Conservation (phyloP, 2,113 vertebrate species). For the Eudyptes chrysolophus region DNA sequence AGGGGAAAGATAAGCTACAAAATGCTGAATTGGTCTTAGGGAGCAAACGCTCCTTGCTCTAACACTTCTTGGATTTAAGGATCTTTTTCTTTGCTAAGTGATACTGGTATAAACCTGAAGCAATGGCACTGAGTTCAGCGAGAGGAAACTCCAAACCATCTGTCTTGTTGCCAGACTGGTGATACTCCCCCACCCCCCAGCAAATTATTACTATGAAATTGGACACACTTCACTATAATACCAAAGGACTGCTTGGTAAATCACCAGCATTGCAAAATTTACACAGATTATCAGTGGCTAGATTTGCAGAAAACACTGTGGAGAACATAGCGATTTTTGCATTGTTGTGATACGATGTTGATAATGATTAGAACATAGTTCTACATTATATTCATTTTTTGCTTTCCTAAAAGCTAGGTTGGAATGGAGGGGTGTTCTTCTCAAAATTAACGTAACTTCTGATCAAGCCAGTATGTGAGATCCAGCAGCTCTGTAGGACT, state of each 20-base stretch:
- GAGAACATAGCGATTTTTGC: not conserved
- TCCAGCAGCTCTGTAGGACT: not conserved
- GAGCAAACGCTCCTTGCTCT: not conserved
- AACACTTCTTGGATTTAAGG: not conserved
- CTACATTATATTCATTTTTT: not conserved
- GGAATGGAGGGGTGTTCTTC: not conserved
- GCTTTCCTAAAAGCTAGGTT: not conserved
- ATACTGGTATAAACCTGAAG: not conserved
- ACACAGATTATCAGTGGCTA: not conserved
- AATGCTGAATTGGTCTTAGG: not conserved
- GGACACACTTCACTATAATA: not conserved
- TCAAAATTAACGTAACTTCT: not conserved
- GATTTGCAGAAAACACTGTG: not conserved
- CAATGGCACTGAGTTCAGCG: not conserved
- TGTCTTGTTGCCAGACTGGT: not conserved
- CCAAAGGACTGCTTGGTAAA: not conserved
- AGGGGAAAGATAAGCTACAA: not conserved
- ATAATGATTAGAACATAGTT: not conserved
- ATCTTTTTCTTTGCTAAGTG: not conserved
- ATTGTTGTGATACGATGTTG: rapidly evolving
- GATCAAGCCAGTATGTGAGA: not conserved
- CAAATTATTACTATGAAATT: too few relatives aligned
- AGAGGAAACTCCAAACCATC: not conserved
- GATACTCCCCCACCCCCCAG: not conserved
- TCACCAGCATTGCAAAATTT: not conserved